These are phyloP conservation scores for Resseliella maxima DNA, from an alignment of 2,888 invertebrate species.

Conservation along the genomic window DNA sequence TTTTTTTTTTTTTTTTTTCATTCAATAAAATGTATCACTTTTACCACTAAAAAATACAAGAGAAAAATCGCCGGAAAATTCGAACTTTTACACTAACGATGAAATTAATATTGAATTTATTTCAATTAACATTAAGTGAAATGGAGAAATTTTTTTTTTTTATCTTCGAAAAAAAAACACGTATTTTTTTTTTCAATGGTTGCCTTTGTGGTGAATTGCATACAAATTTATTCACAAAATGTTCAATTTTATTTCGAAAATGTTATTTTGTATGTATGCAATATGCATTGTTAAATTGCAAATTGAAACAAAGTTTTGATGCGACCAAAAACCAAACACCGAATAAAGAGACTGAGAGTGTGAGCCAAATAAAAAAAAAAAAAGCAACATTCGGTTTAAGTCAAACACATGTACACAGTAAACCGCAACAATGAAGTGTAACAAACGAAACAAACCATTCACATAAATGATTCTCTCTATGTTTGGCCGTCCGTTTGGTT, in stretches of 20 bases:
- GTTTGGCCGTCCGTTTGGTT: not conserved
- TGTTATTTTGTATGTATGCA: not conserved
- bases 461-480: not conserved
- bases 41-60: not conserved
- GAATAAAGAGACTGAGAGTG: too few relatives aligned
- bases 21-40: not conserved
- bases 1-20: too few relatives aligned
- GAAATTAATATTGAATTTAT: slow-evolving; percentile 35
- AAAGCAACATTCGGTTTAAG: too few relatives aligned
- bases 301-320: not conserved
- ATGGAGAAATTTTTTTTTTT: not conserved
- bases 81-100: slow-evolving; percentile 28
- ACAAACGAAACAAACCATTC: slow-evolving; percentile 26
- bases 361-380: too few relatives aligned
- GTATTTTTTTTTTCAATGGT: not conserved
- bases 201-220: not conserved
- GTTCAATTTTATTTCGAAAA: not conserved
- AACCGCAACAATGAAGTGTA: slow-evolving; percentile 38
- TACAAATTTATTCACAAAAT: not conserved
- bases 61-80: not conserved
- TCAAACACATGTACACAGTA: slow-evolving; percentile 33
- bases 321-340: not conserved
- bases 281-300: not conserved
- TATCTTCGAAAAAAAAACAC: not conserved
- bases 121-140: slow-evolving; percentile 42